Evolutionary conservation across 2,797 vertebrate species (phyloP), one percentile per base, ranked within the genome.

Genomic region (Dryobates pubescens): DNA sequence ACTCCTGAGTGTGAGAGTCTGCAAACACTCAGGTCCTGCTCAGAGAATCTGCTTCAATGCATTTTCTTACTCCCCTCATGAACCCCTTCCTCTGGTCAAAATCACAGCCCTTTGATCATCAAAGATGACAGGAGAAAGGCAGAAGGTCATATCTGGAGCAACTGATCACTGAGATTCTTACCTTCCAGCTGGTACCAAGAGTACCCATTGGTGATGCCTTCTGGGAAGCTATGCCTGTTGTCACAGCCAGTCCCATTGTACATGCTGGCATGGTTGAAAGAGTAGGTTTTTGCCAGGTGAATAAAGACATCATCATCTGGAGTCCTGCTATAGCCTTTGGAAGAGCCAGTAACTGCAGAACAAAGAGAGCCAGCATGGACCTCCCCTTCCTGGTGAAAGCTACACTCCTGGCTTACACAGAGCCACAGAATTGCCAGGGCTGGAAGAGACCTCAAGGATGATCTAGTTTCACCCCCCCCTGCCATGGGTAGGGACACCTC

Each of bases 291-390:
- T 36, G 99, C 98, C 90, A 99, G 97, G 91, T 99, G 97, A n/a
- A 98, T 65, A 24, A 99, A 99, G 78, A 99, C 98, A 26, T 99
- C 99, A 11, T 99, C 89, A 16, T 99, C 99, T 2, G 98, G 98
- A 76, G 98, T 91, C 76, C 96, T 18, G 93, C 98, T 99, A 15
- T 97, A 97, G 61, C 82, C 95, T 20, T 88, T 8, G 57, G 63
- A 61, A 17, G 96, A 79, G 58, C 96, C 94, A 2, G 96, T 97
- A 77, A 78, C 97, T 98, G 89, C 62, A 90, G 57, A 47, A 62
- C 36, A 56, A 95, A 96, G 64, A 86, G 0, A 79, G n/a, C 34
- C 34, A 24, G 29, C 29, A 3, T 23, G 13, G 30, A 69, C 83
- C 56, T 76, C 38, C 68, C 14, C 0, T 43, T 62, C 47, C 24